Percentiles rank a stretch among this genome's conserved stretches.
These are phyloP conservation scores for Australoheros facetus DNA, from an alignment of 2,797 vertebrate species.

Conservation along the genomic window DNA sequence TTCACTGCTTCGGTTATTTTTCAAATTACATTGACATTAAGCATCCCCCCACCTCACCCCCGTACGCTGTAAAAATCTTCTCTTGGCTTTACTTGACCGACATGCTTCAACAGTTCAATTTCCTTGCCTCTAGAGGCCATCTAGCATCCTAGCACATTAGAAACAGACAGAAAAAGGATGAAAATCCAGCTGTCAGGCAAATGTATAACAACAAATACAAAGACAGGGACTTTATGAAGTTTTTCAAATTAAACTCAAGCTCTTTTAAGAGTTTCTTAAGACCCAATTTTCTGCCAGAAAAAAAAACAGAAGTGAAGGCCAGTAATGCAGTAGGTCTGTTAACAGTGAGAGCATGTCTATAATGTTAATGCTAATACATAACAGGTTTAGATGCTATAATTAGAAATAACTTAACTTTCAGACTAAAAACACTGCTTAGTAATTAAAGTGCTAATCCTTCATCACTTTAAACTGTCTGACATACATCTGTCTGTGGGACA, in stretches of 20 bases:
- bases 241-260: background rate
- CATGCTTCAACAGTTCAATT: slow-evolving; percentile 66
- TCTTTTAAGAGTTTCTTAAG: background rate
- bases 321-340: too few species aligned
- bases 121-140: slow-evolving; percentile 34
- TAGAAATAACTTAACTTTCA: slow-evolving; percentile 16
- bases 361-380: background rate
- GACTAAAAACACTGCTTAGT: slow-evolving; percentile 12
- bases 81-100: slow-evolving; percentile 54
- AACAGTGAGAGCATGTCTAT: background rate
- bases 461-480: slow-evolving; percentile 23
- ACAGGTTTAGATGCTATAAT: slow-evolving; percentile 10
- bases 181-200: background rate
- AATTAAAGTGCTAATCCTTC: slow-evolving; percentile 9
- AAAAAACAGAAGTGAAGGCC: background rate
- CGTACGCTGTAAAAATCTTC: slow-evolving; percentile 34
- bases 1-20: slow-evolving; percentile 68
- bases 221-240: slow-evolving; percentile 5
- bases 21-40: slow-evolving; percentile 68
- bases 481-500: slow-evolving; percentile 21
- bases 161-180: background rate
- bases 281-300: slow-evolving; percentile 1
- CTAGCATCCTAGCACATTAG: slow-evolving; percentile 35
- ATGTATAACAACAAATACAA: background rate
- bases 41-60: background rate